Base-by-base conservation (phyloP, 1,140 invertebrate species). In the Aphelinus certus region DNA sequence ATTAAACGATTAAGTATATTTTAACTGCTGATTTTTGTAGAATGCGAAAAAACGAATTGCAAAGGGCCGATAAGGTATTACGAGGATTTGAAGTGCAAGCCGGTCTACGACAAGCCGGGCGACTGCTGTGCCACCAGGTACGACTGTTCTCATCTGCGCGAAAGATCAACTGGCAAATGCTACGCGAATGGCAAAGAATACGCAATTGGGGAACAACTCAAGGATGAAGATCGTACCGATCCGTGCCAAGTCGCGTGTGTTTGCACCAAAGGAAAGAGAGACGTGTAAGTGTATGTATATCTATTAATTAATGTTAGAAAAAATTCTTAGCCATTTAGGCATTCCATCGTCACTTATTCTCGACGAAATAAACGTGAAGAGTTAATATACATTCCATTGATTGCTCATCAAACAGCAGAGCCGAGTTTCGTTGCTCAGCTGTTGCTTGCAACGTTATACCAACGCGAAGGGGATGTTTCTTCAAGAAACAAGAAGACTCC, bases 61-160 rank as follows among this genome's bases (percentile, higher is more conserved):
- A 47, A 60, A 2, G 78, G 79, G 1, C 79, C 80, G 5, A 6
- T 82, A 46, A 56, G 0, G 9, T 79, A 78, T 56, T 82, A 83
- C 65, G 4, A 78, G 5, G 63, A 46, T 5, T 5, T 82, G 0
- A 53, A 10, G 0, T 84, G 83, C 46, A 76, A 9, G 0, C 75
- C 79, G 0, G 57, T 80, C 0, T 80, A 78, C 26, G 26, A 26
- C 26, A 80, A 82, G 3, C 10, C 76, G 0, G 67, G 7, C 1
- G 76, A 80, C n/a, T 83, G 82, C 45, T 84, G 83, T 43, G 49
- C 81, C 1, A 51, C 42, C 5, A 53, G 45, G 4, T 84, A 80
- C 60, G 49, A 81, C n/a, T 84, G 80, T 58, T 61, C 70, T 2
- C 61, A 78, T 45, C 7, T 84, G 4, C 49, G 71, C 0, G 45